These are phyloP conservation scores for Cydia pomonella DNA, from an alignment of 1,140 invertebrate genomes.

Conservation along the genomic window DNA sequence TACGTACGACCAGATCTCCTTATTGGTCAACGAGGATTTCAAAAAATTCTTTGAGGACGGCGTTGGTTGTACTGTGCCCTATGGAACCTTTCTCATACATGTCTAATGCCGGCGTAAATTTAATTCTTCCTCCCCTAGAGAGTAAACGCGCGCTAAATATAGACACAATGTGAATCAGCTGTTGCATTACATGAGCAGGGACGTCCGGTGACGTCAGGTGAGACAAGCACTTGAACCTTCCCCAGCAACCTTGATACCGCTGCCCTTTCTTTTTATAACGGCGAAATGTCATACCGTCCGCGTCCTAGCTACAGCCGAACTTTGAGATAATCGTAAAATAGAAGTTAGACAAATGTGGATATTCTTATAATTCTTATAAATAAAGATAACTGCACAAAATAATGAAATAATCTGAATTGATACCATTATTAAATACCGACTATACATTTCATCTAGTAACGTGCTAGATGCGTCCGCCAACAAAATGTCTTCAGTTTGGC, in stretches of 20 bases:
- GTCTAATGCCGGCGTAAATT: conserved; percentile 7
- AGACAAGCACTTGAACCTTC: conserved; percentile 12
- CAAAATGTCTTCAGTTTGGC: too few relatives aligned
- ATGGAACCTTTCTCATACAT: background rate
- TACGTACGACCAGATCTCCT: too few relatives aligned
- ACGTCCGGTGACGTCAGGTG: conserved; percentile 19
- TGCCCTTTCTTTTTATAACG: conserved; percentile 12
- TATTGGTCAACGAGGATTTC: too few relatives aligned
- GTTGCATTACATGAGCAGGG: conserved; percentile 43
- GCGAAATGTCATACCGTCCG: conserved; percentile 12
- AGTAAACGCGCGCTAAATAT: conserved; percentile 59
- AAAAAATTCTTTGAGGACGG: too few relatives aligned
- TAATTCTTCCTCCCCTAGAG: conserved; percentile 42
- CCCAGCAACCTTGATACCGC: conserved; percentile 3
- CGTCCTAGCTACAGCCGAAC: background rate
- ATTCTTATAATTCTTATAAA: too few relatives aligned
- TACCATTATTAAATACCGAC: too few relatives aligned
- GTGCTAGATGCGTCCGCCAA: too few relatives aligned
- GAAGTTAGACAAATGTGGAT: too few relatives aligned
- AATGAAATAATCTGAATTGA: too few relatives aligned
- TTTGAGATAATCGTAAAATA: background rate
- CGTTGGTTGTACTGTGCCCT: too few relatives aligned
- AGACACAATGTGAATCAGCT: conserved; percentile 64
- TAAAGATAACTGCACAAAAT: too few relatives aligned
- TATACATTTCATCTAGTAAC: too few relatives aligned